A percentile compares a stretch with the other conserved stretches of the same genome.
Evolutionary conservation across 2,888 invertebrate genomes (phyloP).

Genomic region (Metopia argyrocephala): DNA sequence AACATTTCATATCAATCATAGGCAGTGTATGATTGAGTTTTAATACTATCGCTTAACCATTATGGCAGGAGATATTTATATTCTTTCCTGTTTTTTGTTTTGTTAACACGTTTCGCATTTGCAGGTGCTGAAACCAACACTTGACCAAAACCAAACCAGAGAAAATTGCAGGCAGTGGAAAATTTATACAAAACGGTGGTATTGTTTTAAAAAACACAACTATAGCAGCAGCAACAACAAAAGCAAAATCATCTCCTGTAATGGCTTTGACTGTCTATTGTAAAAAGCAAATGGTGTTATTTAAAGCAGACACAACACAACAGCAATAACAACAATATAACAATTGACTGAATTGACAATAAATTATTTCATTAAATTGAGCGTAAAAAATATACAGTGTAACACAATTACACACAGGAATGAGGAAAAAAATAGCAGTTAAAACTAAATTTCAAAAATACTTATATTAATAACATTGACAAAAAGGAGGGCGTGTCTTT

Average conservation of each 20-base stretch:
- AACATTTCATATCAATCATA: neutral
- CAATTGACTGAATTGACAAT: constrained; percentile 38
- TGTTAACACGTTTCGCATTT: constrained; percentile 7
- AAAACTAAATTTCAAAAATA: no score
- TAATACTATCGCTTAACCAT: neutral
- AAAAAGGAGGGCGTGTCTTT: no score
- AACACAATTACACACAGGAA: neutral
- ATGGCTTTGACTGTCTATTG: constrained; percentile 27
- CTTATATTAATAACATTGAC: no score
- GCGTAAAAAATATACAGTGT: constrained; percentile 22
- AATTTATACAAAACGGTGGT: neutral
- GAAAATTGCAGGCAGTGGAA: neutral
- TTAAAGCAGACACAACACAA: neutral
- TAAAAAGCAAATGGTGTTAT: constrained; percentile 35
- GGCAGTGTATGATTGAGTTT: neutral
- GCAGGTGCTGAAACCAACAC: constrained; percentile 10
- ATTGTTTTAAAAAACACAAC: constrained; percentile 1
- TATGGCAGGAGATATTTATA: neutral
- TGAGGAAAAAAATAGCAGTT: neutral
- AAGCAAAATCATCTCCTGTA: neutral
- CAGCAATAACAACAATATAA: neutral
- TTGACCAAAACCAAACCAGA: constrained; percentile 12
- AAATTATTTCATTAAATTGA: constrained; percentile 59
- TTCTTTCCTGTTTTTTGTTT: neutral
- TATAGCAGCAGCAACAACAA: neutral